Percentiles rank a stretch among this genome's conserved stretches.
Conservation (phyloP, 2,113 vertebrate species). For the Hydropotes inermis region DNA sequence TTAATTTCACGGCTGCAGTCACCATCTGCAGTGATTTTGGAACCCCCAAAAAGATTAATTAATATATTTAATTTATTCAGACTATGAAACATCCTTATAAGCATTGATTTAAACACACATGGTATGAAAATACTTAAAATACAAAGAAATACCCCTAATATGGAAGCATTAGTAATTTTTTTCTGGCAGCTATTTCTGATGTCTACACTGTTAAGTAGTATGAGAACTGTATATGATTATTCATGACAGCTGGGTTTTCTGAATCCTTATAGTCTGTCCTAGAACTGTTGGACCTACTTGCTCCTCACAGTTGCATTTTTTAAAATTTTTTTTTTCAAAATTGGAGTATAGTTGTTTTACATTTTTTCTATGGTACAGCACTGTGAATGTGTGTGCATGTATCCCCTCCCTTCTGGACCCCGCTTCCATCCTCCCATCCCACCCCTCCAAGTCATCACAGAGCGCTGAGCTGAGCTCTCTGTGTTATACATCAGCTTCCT, state of each 20-base stretch:
- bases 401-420: not conserved
- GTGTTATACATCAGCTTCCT: not conserved
- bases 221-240: not conserved
- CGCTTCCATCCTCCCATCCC: not conserved
- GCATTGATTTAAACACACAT: not conserved
- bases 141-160: not conserved
- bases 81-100: not conserved
- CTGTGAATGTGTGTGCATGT: not conserved
- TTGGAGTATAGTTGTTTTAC: not conserved
- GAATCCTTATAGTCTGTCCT: not conserved
- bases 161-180: not conserved
- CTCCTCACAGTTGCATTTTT: not conserved
- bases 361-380: not conserved
- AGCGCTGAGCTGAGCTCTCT: not conserved
- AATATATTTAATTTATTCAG: constrained; percentile 17
- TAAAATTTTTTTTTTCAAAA: not conserved
- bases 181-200: not conserved
- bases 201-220: not conserved
- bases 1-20: not conserved
- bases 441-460: not conserved
- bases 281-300: not conserved
- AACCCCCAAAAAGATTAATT: not conserved
- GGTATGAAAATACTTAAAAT: not conserved
- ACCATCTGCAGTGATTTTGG: not conserved
- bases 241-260: not conserved